These are phyloP conservation scores for Monopis laevigella DNA, from an alignment of 2,888 invertebrate species.

Conservation along the genomic window DNA sequence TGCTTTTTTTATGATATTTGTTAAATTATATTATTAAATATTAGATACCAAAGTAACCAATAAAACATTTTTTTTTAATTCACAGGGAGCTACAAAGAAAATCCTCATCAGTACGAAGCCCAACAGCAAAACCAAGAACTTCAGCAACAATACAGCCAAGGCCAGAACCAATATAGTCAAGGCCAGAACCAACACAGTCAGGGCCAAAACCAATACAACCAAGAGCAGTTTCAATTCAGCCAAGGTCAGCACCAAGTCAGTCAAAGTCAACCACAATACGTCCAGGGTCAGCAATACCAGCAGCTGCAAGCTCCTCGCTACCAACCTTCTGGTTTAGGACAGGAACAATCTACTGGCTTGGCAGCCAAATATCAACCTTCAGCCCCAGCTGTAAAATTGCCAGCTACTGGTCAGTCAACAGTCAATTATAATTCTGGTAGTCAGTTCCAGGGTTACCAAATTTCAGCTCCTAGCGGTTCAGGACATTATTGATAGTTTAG, in stretches of 20 bases:
- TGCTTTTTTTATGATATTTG: too few species aligned
- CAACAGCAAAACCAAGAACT: neutral
- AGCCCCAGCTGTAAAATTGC: too few species aligned
- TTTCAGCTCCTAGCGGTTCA: neutral
- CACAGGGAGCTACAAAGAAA: slow-evolving; percentile 31
- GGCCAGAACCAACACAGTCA: slow-evolving; percentile 9
- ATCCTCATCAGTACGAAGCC: neutral
- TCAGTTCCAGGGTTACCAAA: neutral
- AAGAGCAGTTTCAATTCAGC: neutral
- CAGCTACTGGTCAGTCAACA: too few species aligned
- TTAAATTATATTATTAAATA: too few species aligned
- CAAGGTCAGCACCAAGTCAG: neutral
- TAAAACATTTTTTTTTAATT: too few species aligned
- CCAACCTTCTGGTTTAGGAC: neutral
- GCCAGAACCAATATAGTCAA: slow-evolving; percentile 18
- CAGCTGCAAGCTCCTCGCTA: too few species aligned
- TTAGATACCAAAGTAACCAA: too few species aligned
- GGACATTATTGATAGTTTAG: neutral
- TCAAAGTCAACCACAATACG: too few species aligned
- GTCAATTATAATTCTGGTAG: too few species aligned
- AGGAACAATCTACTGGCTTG: neutral
- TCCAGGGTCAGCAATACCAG: neutral
- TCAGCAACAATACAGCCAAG: slow-evolving; percentile 21
- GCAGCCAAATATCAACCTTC: too few species aligned
- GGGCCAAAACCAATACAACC: neutral